Base-by-base conservation (phyloP, 1,140 invertebrate genomes). In the Diachasma alloeum region DNA sequence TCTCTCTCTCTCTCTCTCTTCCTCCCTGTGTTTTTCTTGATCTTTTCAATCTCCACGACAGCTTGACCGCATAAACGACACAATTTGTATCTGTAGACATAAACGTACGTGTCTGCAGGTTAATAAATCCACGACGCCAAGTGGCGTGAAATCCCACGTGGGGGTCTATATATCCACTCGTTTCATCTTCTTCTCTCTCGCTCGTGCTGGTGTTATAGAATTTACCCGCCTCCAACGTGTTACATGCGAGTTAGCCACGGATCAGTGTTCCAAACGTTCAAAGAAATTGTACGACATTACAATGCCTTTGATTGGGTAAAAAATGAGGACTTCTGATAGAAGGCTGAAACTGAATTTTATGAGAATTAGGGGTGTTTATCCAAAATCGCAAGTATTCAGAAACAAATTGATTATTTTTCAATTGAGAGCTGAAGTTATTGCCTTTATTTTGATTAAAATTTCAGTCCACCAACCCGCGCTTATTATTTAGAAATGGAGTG, bases 51-150 rank as follows among this genome's bases (percentile, higher is more conserved):
- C 68, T 22, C 17, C 59, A 39, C 39, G 19, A 44, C 68, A 70
- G 80, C 74, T 78, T 59, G 10, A 42, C 36, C 42, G 19, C 63
- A 63, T 63, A 63, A 26, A 63, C 24, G 59, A 63, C 59, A 63
- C 24, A 63, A 63, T 63, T 36, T 75, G 37, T 67, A 48, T 75
- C 31, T 46, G 42, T 71, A 24, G 37, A 71, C 42, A 71, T 71
- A 46, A 26, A 56, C 46, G 39, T 46, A 31, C 44, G 42, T 24
- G 39, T 71, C 19, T 71, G 42, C 24, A 71, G 37, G 42, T 71
- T 83, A 83, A 83, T 83, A 86, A 85, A 86, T 85, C 79, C 79
- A 75, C 59, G 56, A 42, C 72, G 63, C 67, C 78, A 84, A 84
- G 80, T 83, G 79, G 77, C 78, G 74, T 82, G 83, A 84, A 86